These are phyloP conservation scores for Alsophila aescularia DNA, from an alignment of 2,888 invertebrate species.

Conservation along the genomic window DNA sequence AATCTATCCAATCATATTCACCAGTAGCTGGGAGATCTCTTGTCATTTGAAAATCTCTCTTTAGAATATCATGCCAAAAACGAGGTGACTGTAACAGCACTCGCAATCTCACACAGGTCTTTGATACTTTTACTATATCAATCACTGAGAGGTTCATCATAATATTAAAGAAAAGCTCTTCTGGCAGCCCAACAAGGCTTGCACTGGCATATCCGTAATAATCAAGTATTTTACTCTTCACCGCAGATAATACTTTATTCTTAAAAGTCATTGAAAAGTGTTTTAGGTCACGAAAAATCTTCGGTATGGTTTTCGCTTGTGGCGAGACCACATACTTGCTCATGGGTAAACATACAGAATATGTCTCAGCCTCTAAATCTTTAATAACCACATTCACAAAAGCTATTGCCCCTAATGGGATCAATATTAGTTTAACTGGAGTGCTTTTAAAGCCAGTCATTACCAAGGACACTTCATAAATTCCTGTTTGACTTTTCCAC, in stretches of 20 bases:
- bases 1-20: conserved; percentile 55
- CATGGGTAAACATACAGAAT: conserved; percentile 69
- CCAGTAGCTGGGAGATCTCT: conserved; percentile 37
- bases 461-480: conserved; percentile 59
- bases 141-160: conserved; percentile 54
- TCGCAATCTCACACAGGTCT: conserved; percentile 63
- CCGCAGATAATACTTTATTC: conserved; percentile 79
- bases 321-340: conserved; percentile 69
- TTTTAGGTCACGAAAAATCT: conserved; percentile 72
- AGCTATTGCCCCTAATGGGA: conserved; percentile 63
- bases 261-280: conserved; percentile 80
- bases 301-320: conserved; percentile 62
- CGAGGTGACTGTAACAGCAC: conserved; percentile 54
- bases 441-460: conserved; percentile 58
- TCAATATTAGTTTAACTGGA: conserved; percentile 63
- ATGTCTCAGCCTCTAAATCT: conserved; percentile 65
- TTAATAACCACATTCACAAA: conserved; percentile 65
- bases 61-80: conserved; percentile 68
- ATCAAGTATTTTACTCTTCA: conserved; percentile 81
- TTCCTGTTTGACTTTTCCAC: conserved; percentile 57
- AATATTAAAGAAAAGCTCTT: conserved; percentile 68
- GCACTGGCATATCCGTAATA: conserved; percentile 75
- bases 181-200: conserved; percentile 73
- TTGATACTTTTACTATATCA: conserved; percentile 60
- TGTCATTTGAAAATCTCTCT: conserved; percentile 57